Conservation (phyloP, 2,888 invertebrate genomes). For the Rhogogaster chlorosoma region DNA sequence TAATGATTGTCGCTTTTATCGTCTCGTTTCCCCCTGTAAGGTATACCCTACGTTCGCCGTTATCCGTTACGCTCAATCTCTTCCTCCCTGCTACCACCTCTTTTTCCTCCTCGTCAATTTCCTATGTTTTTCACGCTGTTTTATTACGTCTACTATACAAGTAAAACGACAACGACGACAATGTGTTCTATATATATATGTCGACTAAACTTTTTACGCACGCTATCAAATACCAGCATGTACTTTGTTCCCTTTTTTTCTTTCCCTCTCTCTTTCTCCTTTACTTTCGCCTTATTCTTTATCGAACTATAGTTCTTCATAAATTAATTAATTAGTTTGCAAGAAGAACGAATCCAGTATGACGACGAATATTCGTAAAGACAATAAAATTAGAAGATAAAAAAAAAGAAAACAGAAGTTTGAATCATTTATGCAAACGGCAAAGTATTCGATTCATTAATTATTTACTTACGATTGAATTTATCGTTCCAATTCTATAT, state of each 20-base stretch:
- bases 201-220: slow-evolving; percentile 17
- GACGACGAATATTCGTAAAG: background rate
- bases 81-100: background rate
- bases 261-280: background rate
- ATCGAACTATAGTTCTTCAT: background rate
- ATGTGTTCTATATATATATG: background rate
- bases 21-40: background rate
- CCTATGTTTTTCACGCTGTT: slow-evolving; percentile 35
- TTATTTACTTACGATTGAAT: background rate
- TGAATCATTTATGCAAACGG: background rate
- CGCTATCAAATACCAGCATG: slow-evolving; percentile 18
- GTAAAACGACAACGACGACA: slow-evolving; percentile 8
- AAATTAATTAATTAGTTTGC: background rate
- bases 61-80: slow-evolving; percentile 32
- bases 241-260: background rate
- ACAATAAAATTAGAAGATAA: background rate
- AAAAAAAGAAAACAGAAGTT: background rate
- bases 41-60: slow-evolving; percentile 23
- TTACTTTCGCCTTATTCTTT: background rate
- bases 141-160: slow-evolving; percentile 15
- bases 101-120: slow-evolving; percentile 30
- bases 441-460: background rate
- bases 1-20: slow-evolving; percentile 37
- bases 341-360: background rate
- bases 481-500: background rate